Percentiles rank a stretch among this genome's conserved stretches.
Conservation (phyloP, 2,797 vertebrate genomes). For the Pelodytes ibericus region DNA sequence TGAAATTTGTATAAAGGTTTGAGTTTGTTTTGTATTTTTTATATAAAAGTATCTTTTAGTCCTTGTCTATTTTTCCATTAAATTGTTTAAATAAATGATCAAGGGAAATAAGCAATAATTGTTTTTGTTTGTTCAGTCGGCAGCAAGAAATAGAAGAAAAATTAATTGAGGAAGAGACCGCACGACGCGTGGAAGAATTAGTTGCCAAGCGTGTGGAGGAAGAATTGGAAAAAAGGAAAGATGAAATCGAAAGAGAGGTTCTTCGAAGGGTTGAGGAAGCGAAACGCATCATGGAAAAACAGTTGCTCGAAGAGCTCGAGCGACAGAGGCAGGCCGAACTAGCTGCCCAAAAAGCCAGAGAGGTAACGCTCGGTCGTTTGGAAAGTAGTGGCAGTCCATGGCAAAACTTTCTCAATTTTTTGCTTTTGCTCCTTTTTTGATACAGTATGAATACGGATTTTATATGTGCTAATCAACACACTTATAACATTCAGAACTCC, state of each 20-base stretch:
- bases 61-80: too few species aligned
- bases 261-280: conserved; percentile 96
- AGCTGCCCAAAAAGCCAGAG: conserved; percentile 96
- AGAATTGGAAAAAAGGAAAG: conserved; percentile 95
- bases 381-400: conserved; percentile 89
- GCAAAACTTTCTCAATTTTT: conserved; percentile 84
- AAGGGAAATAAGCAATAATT: too few species aligned
- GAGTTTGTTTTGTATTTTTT: too few species aligned
- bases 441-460: conserved; percentile 14
- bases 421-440: conserved; percentile 72
- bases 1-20: too few species aligned
- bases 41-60: too few species aligned
- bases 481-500: conserved; percentile 58
- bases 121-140: conserved; percentile 77
- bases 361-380: conserved; percentile 99
- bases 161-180: conserved; percentile 98
- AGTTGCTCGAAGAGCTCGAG: conserved; percentile 99
- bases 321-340: conserved; percentile 96
- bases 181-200: conserved; percentile 94
- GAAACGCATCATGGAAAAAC: conserved; percentile 99
- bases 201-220: conserved; percentile 97
- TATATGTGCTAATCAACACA: conserved; percentile 56
- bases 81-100: too few species aligned
- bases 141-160: conserved; percentile 99
- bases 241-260: conserved; percentile 97